Evolutionary conservation across 2,797 vertebrate genomes (phyloP).

Genomic region (Poeciliopsis paucimaculata): DNA sequence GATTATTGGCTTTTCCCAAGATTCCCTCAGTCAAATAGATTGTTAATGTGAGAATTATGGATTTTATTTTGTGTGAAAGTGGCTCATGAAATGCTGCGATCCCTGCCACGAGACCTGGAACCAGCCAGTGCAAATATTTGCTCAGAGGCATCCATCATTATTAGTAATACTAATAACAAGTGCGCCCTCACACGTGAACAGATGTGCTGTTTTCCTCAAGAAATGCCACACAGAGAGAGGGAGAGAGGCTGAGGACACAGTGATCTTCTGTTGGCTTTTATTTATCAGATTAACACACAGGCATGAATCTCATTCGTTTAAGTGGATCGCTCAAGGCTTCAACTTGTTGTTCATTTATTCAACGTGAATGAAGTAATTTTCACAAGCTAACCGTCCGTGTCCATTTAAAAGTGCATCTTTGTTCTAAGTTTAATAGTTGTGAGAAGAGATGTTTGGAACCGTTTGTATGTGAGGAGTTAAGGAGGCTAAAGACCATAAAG

Average conservation of each 20-base stretch:
- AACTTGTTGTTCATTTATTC: slow-evolving; percentile 9
- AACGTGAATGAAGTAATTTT: slow-evolving; percentile 6
- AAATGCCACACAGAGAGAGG: slow-evolving; percentile 32
- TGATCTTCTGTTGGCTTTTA: slow-evolving; percentile 50
- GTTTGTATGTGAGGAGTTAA: background rate
- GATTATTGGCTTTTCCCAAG: slow-evolving; percentile 54
- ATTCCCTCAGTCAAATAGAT: slow-evolving; percentile 56
- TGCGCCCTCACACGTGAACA: slow-evolving; percentile 46
- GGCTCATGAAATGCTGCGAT: slow-evolving; percentile 44
- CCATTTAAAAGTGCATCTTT: background rate
- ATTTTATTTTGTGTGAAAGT: slow-evolving; percentile 59
- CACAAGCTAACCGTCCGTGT: background rate
- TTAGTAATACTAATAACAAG: slow-evolving; percentile 52
- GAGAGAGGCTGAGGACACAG: slow-evolving; percentile 51
- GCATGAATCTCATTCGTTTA: slow-evolving; percentile 29
- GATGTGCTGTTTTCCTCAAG: slow-evolving; percentile 51
- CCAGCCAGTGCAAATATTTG: slow-evolving; percentile 66
- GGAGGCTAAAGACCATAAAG: background rate
- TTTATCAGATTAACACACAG: slow-evolving; percentile 65
- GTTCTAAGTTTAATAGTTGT: background rate
- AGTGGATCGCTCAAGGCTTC: slow-evolving; percentile 9
- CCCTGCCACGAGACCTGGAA: slow-evolving; percentile 34
- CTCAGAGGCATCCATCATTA: slow-evolving; percentile 57
- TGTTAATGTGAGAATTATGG: slow-evolving; percentile 65
- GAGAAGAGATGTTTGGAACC: background rate